These are phyloP conservation scores for Monarcha castaneiventris DNA, from an alignment of 2,113 vertebrate genomes.

Conservation along the genomic window DNA sequence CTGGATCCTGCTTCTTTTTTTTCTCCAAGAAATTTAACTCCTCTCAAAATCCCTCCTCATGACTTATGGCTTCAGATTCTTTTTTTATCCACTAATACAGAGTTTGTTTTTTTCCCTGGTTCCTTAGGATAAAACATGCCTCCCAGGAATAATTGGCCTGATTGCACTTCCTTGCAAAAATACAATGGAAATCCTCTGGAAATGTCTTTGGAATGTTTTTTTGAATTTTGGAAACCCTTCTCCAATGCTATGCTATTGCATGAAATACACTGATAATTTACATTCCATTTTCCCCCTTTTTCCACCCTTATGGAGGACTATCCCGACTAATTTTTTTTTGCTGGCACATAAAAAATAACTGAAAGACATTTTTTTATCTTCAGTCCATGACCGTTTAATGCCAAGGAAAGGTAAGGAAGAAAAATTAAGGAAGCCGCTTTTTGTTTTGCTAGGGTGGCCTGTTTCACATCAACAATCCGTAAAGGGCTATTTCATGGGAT, in stretches of 20 bases:
- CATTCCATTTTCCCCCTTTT: not conserved
- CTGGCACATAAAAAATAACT: too few species aligned
- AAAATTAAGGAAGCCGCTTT: not conserved
- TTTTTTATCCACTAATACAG: not conserved
- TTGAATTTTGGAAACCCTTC: not conserved
- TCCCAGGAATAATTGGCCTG: not conserved
- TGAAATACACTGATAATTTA: not conserved
- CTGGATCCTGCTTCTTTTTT: not conserved
- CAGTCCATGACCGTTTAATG: not conserved
- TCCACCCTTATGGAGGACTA: not conserved
- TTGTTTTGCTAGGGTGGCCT: not conserved
- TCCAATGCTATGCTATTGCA: not conserved
- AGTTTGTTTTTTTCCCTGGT: accelerated
- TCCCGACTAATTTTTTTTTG: not conserved
- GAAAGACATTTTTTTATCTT: not conserved
- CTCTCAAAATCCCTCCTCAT: not conserved
- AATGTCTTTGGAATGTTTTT: not conserved
- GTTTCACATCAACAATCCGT: not conserved
- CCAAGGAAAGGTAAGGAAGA: not conserved
- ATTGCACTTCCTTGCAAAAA: not conserved
- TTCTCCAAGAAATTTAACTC: not conserved
- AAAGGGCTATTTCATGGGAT: not conserved
- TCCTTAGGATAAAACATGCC: not conserved
- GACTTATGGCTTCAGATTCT: not conserved
- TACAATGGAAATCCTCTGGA: not conserved